Conservation (phyloP, 2,797 vertebrate genomes). For the Macroramphosus scolopax region DNA sequence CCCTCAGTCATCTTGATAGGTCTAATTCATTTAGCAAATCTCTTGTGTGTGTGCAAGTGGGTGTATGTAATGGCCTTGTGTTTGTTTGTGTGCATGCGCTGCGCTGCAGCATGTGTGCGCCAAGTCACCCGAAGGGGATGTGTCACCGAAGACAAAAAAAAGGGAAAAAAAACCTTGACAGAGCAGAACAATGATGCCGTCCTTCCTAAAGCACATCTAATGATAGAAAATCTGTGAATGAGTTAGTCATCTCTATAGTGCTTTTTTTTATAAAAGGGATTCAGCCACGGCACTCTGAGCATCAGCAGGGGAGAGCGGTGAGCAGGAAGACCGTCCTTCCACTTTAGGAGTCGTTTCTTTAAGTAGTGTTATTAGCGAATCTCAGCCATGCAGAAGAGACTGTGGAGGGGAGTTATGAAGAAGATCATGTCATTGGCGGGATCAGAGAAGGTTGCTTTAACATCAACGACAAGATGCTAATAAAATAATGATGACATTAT, state of each 20-base stretch:
- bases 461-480: no score
- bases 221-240: conserved; percentile 32
- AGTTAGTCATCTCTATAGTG: conserved; percentile 13
- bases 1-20: conserved; percentile 19
- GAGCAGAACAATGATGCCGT: conserved; percentile 3
- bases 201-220: not conserved
- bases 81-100: conserved; percentile 12
- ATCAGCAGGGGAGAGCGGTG: no score
- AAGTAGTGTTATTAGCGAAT: no score
- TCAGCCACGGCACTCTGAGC: no score
- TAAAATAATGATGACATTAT: no score
- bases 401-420: no score
- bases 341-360: no score
- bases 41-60: not conserved
- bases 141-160: conserved; percentile 15
- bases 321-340: conserved; percentile 18
- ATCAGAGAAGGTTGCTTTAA: no score
- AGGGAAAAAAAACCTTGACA: conserved; percentile 8
- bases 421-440: no score
- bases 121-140: conserved; percentile 1
- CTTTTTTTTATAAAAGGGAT: conserved; percentile 14
- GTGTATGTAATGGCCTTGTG: conserved; percentile 1
- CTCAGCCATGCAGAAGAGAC: no score
- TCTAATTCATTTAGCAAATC: conserved; percentile 32
- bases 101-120: not conserved